phyloP scores from a whole-genome alignment of 2,113 vertebrate genomes.

The Centrocercus urophasianus region DNA sequence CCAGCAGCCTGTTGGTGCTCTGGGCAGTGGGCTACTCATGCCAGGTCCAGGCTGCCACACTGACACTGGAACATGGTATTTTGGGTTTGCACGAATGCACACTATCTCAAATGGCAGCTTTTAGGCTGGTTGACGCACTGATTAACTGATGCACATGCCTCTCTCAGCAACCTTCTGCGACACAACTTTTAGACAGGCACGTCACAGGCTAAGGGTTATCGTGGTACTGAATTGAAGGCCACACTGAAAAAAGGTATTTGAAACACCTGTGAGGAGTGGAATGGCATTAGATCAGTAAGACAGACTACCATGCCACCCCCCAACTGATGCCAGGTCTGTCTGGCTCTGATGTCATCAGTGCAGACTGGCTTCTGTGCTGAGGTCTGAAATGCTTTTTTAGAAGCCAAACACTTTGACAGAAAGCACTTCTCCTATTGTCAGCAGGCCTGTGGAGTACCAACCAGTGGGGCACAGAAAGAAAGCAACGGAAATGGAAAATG shows the following conservation, averaged over 20 bases:
- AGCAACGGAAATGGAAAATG: background rate
- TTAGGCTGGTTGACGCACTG: no score
- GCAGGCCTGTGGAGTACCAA: background rate
- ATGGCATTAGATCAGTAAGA: background rate
- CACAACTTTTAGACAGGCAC: background rate
- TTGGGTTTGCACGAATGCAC: background rate
- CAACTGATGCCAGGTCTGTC: background rate
- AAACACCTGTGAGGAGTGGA: background rate
- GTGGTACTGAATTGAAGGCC: background rate
- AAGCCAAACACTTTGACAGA: background rate
- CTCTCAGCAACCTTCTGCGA: background rate
- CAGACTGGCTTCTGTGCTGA: background rate
- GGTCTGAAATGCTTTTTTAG: background rate
- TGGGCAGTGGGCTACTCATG: accelerated
- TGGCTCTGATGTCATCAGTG: background rate
- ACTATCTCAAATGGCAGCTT: background rate
- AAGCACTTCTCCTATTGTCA: no score
- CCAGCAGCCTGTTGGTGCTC: background rate
- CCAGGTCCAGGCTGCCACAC: background rate
- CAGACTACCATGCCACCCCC: background rate
- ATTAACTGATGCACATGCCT: background rate
- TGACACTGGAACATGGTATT: background rate
- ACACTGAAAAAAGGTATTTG: background rate
- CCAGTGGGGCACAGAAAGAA: background rate
- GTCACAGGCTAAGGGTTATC: background rate